Evolutionary conservation across 2,888 invertebrate genomes (phyloP).

Genomic region (Eupithecia inturbata): DNA sequence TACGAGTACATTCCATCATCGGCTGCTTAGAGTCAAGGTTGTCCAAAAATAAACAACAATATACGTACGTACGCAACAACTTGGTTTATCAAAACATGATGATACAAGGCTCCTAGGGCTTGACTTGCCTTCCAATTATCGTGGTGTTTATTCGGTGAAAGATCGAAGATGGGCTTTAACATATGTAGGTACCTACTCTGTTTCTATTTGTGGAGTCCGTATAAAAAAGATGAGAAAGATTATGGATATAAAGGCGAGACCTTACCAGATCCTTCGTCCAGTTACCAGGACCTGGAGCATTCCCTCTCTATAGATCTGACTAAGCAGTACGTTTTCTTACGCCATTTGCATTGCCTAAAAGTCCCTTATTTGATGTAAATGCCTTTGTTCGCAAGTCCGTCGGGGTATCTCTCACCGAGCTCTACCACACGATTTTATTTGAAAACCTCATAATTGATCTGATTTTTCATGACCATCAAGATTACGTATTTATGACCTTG

Average conservation of each 20-base stretch:
- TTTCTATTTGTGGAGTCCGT: background rate
- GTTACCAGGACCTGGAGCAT: background rate
- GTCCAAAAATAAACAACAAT: constrained; percentile 36
- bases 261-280: background rate
- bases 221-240: background rate
- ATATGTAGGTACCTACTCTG: no score
- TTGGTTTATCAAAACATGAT: background rate
- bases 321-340: background rate
- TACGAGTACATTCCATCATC: constrained; percentile 21
- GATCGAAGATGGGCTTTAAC: background rate
- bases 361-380: background rate
- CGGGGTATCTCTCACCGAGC: background rate
- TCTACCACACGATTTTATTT: background rate
- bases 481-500: background rate
- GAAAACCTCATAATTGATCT: background rate
- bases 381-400: background rate
- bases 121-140: background rate
- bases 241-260: background rate
- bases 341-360: background rate
- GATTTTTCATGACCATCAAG: background rate
- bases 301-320: background rate
- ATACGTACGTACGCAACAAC: constrained; percentile 5
- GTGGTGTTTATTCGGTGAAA: background rate
- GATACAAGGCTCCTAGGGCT: background rate
- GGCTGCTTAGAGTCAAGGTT: constrained; percentile 32